These are phyloP conservation scores for Diaperis boleti DNA, from an alignment of 2,888 invertebrate species.

Conservation along the genomic window DNA sequence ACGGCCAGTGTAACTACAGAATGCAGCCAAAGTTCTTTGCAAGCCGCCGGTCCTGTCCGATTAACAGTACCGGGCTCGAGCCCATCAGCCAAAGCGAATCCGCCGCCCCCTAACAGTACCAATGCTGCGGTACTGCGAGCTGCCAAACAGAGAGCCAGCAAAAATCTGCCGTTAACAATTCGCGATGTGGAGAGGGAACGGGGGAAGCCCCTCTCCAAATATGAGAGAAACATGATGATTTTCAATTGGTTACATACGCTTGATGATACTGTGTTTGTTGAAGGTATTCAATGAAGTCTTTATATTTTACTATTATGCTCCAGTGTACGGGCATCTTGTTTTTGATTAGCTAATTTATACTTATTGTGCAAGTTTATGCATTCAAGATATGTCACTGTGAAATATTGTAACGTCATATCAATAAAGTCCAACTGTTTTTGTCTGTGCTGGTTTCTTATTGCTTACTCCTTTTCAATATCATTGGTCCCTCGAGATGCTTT, in stretches of 20 bases:
- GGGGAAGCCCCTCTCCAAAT: conserved; percentile 87
- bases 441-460: too few species aligned
- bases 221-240: conserved; percentile 95
- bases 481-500: too few species aligned
- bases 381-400: conserved; percentile 23
- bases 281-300: conserved; percentile 62
- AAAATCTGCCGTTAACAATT: conserved; percentile 75
- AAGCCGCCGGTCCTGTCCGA: conserved; percentile 54
- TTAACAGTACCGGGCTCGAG: conserved; percentile 58
- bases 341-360: conserved; percentile 29
- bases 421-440: conserved; percentile 28
- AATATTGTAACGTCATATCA: conserved; percentile 39
- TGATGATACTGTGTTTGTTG: conserved; percentile 76
- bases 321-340: conserved; percentile 15
- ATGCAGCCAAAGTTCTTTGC: conserved; percentile 41
- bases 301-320: conserved; percentile 24
- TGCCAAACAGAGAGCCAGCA: conserved; percentile 66
- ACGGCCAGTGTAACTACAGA: conserved; percentile 59
- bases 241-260: conserved; percentile 94
- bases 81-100: conserved; percentile 55
- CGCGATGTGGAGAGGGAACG: conserved; percentile 85
- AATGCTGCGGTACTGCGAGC: conserved; percentile 64
- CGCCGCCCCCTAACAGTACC: conserved; percentile 63
- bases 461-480: too few species aligned
- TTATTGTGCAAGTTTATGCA: conserved; percentile 12